A percentile compares a stretch with the other conserved stretches of the same genome.
These are phyloP conservation scores for Esox niger DNA, from an alignment of 2,113 vertebrate genomes.

Conservation along the genomic window DNA sequence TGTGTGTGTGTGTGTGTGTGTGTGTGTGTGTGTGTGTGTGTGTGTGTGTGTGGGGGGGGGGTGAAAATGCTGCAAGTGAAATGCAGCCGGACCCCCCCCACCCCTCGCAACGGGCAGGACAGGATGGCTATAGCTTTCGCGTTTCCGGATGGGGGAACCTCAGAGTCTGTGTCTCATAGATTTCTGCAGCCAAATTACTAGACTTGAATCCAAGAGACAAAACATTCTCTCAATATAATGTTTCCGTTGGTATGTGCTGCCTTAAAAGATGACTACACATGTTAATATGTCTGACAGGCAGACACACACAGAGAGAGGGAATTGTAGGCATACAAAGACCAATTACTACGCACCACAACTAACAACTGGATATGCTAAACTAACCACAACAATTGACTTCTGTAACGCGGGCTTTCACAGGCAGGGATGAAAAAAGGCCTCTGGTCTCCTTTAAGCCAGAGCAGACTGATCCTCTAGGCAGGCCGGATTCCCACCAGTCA, in stretches of 20 bases:
- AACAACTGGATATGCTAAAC: no score
- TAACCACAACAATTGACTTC: not conserved
- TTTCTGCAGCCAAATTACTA: not conserved
- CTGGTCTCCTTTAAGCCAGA: slow-evolving; percentile 6
- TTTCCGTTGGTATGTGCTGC: no score
- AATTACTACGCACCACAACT: no score
- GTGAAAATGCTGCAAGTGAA: not conserved
- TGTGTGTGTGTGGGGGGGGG: no score
- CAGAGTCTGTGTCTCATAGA: not conserved
- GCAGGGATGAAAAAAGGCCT: slow-evolving; percentile 9
- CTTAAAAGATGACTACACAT: no score
- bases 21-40: no score
- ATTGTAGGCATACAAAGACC: not conserved
- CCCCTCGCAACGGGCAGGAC: not conserved
- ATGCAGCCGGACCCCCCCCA: not conserved
- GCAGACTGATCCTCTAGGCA: not conserved
- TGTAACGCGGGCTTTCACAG: not conserved
- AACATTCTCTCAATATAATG: not conserved
- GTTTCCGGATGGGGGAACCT: not conserved
- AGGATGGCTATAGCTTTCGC: not conserved
- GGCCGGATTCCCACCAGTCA: slow-evolving; percentile 18
- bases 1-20: no score
- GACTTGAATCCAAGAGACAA: slow-evolving; percentile 1
- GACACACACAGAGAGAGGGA: no score
- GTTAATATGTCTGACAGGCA: no score